These are phyloP conservation scores for Lepidocolaptes lacrymiger DNA, from an alignment of 2,797 vertebrate species.

Conservation along the genomic window DNA sequence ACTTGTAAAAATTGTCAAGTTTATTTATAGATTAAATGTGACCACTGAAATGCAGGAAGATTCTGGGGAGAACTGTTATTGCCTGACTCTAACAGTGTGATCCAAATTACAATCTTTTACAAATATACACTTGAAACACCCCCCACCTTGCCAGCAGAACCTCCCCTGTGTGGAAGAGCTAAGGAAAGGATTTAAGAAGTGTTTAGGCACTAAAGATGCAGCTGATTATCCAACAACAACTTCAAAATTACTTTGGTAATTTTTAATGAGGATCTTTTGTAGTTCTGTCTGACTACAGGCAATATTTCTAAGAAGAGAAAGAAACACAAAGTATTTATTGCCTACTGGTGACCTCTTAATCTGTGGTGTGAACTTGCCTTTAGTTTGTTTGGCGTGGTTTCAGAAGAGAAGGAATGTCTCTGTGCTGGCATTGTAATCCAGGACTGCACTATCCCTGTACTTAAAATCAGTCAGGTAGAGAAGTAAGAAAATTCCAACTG, in stretches of 20 bases:
- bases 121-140: background rate
- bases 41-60: background rate
- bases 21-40: background rate
- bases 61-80: background rate
- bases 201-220: background rate
- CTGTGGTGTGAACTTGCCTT: background rate
- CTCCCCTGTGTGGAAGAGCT: background rate
- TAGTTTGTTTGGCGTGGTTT: background rate
- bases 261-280: background rate
- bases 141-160: background rate
- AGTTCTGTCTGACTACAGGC: background rate
- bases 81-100: background rate
- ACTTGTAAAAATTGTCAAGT: background rate
- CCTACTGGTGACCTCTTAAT: background rate
- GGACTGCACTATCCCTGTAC: background rate
- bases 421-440: background rate
- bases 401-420: background rate
- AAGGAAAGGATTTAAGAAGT: background rate
- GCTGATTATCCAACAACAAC: background rate
- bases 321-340: background rate
- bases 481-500: slow-evolving; percentile 43
- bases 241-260: background rate
- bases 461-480: slow-evolving; percentile 32
- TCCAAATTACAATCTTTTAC: background rate
- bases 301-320: background rate